phyloP scores from a whole-genome alignment of 2,888 invertebrate genomes.

The Lithophane semibrunnea region DNA sequence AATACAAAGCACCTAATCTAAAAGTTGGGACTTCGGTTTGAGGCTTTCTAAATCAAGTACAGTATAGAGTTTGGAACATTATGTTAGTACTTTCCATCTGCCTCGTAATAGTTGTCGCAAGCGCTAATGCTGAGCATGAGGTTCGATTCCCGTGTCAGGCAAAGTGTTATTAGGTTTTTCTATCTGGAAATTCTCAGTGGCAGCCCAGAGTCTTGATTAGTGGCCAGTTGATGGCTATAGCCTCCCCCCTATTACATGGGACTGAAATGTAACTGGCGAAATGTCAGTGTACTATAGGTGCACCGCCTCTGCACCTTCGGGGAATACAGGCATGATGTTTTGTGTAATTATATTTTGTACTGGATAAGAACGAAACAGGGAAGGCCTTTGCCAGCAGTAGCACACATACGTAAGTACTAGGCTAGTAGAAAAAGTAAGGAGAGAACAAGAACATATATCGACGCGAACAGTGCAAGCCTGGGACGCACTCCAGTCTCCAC shows the following conservation, averaged over 20 bases:
- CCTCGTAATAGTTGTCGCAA: background rate
- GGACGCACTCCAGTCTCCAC: background rate
- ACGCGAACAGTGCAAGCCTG: background rate
- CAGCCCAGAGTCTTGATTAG: no score
- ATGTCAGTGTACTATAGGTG: no score
- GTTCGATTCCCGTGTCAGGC: no score
- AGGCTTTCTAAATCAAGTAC: background rate
- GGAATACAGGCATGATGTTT: no score
- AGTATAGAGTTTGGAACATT: background rate
- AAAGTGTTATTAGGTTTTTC: no score
- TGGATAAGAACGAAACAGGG: background rate
- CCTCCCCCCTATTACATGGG: no score
- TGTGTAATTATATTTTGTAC: constrained; percentile 5
- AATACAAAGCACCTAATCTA: constrained; percentile 22
- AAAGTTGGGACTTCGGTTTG: constrained; percentile 14
- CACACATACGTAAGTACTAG: background rate
- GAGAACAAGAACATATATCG: background rate
- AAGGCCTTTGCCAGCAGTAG: background rate
- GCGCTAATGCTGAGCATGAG: no score
- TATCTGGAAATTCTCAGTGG: no score
- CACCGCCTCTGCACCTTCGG: no score
- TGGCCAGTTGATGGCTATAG: no score
- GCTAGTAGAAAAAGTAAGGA: background rate
- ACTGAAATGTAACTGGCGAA: no score
- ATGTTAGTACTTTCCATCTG: background rate